These are phyloP conservation scores for Metalampra italica DNA, from an alignment of 2,888 invertebrate genomes.

Conservation along the genomic window DNA sequence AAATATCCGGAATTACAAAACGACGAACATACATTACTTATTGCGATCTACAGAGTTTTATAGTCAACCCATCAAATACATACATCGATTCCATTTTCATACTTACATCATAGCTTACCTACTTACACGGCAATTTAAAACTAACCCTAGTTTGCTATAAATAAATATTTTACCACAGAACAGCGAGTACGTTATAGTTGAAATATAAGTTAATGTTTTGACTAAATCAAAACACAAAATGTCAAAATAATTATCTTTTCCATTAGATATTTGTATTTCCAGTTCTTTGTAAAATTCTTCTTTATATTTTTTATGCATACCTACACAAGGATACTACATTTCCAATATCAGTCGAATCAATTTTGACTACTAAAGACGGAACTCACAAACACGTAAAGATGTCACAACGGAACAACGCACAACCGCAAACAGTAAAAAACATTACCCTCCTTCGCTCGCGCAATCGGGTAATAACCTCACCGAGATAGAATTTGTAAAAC, in stretches of 20 bases:
- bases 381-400: slow-evolving; percentile 47
- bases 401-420: slow-evolving; percentile 57
- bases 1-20: slow-evolving; percentile 18
- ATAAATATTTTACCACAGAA: slow-evolving; percentile 44
- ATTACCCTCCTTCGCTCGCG: no score
- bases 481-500: slow-evolving; percentile 54
- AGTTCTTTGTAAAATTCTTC: background rate
- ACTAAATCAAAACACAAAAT: background rate
- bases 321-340: slow-evolving; percentile 26
- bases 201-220: slow-evolving; percentile 22
- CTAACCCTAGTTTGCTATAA: slow-evolving; percentile 27
- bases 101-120: slow-evolving; percentile 19
- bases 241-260: background rate
- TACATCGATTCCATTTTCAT: slow-evolving; percentile 11
- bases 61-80: slow-evolving; percentile 21
- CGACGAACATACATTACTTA: slow-evolving; percentile 3
- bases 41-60: slow-evolving; percentile 27
- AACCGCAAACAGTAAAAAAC: slow-evolving; percentile 51
- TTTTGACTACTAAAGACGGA: slow-evolving; percentile 58
- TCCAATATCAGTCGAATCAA: slow-evolving; percentile 54
- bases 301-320: no score
- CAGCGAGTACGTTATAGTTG: slow-evolving; percentile 41
- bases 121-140: slow-evolving; percentile 25
- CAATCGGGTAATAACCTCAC: slow-evolving; percentile 25
- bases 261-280: background rate